phyloP scores from a whole-genome alignment of 2,888 invertebrate species.

The Enchytraeus crypticus region DNA sequence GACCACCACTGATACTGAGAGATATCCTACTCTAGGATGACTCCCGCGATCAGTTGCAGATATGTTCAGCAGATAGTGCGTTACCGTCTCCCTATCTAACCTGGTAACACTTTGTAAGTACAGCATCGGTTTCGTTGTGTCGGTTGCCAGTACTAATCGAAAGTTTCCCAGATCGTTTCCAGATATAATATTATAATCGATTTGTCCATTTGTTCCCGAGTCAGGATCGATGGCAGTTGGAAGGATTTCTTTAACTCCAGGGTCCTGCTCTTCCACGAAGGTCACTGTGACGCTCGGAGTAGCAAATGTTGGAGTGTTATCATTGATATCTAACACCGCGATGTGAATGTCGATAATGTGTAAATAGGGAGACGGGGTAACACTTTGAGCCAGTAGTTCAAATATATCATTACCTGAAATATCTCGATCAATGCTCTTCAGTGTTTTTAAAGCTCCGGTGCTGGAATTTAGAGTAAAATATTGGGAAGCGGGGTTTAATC shows the following conservation, averaged over 20 bases:
- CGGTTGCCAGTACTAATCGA: slow-evolving; percentile 63
- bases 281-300: background rate
- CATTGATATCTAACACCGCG: background rate
- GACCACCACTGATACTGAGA: slow-evolving; percentile 54
- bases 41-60: slow-evolving; percentile 66
- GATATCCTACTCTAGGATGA: slow-evolving; percentile 31
- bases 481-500: background rate
- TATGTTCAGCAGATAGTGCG: slow-evolving; percentile 75
- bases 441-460: background rate
- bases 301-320: background rate
- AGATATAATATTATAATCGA: slow-evolving; percentile 80
- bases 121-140: slow-evolving; percentile 47
- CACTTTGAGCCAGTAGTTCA: background rate
- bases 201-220: background rate
- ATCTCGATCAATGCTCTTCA: background rate
- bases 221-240: background rate
- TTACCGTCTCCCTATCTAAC: slow-evolving; percentile 79
- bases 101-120: slow-evolving; percentile 84
- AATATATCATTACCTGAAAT: background rate
- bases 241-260: background rate
- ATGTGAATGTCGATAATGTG: background rate
- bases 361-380: background rate
- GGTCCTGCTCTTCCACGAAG: background rate
- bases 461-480: background rate
- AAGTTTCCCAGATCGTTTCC: slow-evolving; percentile 85